Percentiles rank a stretch among this genome's conserved stretches.
These are phyloP conservation scores for Riparia riparia DNA, from an alignment of 2,113 vertebrate genomes.

Conservation along the genomic window DNA sequence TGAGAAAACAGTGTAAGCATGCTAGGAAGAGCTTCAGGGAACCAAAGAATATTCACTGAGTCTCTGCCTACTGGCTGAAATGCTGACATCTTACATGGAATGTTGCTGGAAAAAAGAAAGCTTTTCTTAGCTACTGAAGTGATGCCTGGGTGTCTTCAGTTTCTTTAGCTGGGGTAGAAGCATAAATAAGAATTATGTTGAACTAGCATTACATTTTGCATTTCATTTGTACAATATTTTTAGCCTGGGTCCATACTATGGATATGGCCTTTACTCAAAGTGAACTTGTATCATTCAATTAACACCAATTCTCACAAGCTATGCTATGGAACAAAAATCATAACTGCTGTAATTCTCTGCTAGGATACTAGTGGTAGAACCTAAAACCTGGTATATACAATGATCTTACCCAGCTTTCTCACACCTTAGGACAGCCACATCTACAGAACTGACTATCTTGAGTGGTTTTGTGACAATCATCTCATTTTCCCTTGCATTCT, in stretches of 20 bases:
- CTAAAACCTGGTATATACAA: neutral
- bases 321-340: neutral
- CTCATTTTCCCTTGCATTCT: neutral
- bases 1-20: neutral
- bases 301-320: neutral
- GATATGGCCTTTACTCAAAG: neutral
- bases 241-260: neutral
- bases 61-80: constrained; percentile 2
- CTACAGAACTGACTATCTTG: neutral
- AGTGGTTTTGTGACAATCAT: neutral
- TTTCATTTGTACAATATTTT: neutral
- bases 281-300: neutral
- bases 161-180: neutral
- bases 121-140: neutral
- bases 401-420: neutral
- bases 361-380: neutral
- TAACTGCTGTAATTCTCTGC: neutral
- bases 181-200: neutral
- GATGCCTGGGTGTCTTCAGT: neutral
- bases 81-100: neutral
- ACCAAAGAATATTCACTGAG: neutral
- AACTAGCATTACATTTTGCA: neutral
- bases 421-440: neutral
- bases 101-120: neutral
- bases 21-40: neutral